phyloP scores from a whole-genome alignment of 92 coral and sea anemone species.

The Meandrina meandrites region DNA sequence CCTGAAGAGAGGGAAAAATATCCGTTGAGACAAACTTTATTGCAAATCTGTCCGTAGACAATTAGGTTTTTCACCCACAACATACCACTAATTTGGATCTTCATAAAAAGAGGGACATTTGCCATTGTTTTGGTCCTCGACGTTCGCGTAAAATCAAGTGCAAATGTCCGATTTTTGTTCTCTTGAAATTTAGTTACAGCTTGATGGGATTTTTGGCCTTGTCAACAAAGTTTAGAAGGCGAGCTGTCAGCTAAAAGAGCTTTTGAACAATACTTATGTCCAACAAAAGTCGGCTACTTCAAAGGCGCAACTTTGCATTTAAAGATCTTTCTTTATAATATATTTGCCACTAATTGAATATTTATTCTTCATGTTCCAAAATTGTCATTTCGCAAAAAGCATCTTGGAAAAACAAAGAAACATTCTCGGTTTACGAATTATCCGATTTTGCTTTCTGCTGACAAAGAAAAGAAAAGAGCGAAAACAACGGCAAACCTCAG shows the following conservation, averaged over 20 bases:
- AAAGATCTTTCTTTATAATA: constrained; percentile 47
- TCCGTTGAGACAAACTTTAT: constrained; percentile 57
- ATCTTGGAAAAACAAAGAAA: constrained; percentile 56
- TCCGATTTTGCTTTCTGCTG: constrained; percentile 4
- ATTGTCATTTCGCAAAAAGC: constrained; percentile 57
- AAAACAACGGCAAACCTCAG: constrained; percentile 31
- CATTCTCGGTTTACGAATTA: constrained; percentile 40
- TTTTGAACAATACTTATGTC: constrained; percentile 40
- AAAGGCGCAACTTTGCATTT: constrained; percentile 50
- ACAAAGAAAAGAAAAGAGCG: constrained; percentile 12
- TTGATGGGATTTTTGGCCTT: constrained; percentile 21
- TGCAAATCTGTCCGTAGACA: constrained; percentile 47
- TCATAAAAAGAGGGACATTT: background rate
- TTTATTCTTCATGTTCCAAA: constrained; percentile 70
- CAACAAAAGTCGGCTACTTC: constrained; percentile 49
- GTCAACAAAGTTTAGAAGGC: constrained; percentile 45
- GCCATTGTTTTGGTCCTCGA: background rate
- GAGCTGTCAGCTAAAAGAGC: constrained; percentile 45
- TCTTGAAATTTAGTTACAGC: constrained; percentile 51
- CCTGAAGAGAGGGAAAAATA: constrained; percentile 37
- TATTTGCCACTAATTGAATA: constrained; percentile 77
- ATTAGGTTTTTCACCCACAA: constrained; percentile 35
- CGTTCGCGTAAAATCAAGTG: background rate
- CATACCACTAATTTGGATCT: constrained; percentile 36
- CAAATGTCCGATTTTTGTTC: constrained; percentile 7